These are phyloP conservation scores for Nipponia nippon DNA, from an alignment of 2,113 vertebrate species.

Conservation along the genomic window DNA sequence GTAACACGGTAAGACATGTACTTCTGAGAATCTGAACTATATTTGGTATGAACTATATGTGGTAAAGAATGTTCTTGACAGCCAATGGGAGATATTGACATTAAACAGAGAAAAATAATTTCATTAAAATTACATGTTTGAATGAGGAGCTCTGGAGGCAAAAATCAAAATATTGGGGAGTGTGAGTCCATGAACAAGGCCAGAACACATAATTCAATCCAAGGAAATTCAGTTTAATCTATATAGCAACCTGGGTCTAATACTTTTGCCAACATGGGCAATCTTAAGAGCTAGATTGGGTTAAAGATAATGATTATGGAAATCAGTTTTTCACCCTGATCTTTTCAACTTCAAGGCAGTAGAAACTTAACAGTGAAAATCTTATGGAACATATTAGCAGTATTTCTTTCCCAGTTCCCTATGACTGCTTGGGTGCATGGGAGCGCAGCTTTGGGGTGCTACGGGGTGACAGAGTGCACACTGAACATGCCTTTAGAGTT, in stretches of 20 bases:
- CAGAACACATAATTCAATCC: background rate
- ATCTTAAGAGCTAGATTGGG: background rate
- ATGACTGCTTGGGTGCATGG: background rate
- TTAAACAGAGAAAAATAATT: background rate
- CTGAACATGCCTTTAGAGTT: background rate
- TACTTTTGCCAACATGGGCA: background rate
- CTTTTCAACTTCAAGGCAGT: background rate
- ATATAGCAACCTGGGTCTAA: background rate
- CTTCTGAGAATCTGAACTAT: background rate
- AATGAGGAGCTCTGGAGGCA: background rate
- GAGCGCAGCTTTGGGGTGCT: background rate
- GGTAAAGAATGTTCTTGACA: background rate
- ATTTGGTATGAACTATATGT: background rate
- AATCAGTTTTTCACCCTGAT: background rate
- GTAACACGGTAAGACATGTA: background rate
- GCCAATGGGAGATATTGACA: background rate
- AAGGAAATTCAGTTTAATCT: background rate
- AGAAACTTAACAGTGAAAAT: background rate
- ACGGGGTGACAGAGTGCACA: accelerated
- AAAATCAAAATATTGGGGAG: background rate
- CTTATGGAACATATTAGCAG: background rate
- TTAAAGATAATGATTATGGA: background rate
- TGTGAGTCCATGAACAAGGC: background rate
- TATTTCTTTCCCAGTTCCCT: background rate
- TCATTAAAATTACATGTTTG: background rate